Percentiles rank a stretch among this genome's conserved stretches.
phyloP scores from a whole-genome alignment of 2,797 vertebrate genomes.

The Lagodon rhomboides region DNA sequence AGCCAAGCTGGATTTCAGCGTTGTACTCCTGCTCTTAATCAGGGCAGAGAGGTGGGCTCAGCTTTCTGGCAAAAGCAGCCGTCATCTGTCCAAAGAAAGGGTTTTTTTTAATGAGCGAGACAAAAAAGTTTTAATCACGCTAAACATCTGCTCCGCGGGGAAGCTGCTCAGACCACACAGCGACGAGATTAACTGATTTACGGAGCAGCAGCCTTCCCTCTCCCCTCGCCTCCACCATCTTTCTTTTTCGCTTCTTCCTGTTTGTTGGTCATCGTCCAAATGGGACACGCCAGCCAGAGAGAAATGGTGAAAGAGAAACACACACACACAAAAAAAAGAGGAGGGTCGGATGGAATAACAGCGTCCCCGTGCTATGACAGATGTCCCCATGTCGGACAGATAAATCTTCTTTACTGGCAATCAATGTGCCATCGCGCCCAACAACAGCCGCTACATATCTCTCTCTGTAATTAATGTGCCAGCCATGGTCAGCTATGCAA shows the following conservation, averaged over 20 bases:
- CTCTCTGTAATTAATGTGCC: conserved; percentile 75
- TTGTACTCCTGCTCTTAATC: conserved; percentile 45
- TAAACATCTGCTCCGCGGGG: conserved; percentile 74
- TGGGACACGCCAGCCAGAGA: conserved; percentile 52
- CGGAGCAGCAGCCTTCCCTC: conserved; percentile 40
- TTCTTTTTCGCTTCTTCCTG: conserved; percentile 26
- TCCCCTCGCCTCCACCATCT: not conserved
- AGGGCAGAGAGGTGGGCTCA: conserved; percentile 42
- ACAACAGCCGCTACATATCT: conserved; percentile 71
- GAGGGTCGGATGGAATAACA: conserved; percentile 54
- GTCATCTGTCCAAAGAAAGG: conserved; percentile 64
- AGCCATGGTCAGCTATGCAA: conserved; percentile 47
- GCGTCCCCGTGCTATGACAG: conserved; percentile 73
- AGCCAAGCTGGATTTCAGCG: conserved; percentile 13
- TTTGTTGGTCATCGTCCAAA: conserved; percentile 67
- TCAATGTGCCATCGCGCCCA: conserved; percentile 74
- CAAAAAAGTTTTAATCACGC: conserved; percentile 76
- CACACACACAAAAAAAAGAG: conserved; percentile 43
- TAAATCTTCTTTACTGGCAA: conserved; percentile 83
- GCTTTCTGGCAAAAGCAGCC: conserved; percentile 55
- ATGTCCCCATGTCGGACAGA: conserved; percentile 74
- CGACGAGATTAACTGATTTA: conserved; percentile 66
- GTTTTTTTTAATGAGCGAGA: conserved; percentile 73
- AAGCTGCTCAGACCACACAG: conserved; percentile 57
- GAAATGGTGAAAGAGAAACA: conserved; percentile 56